Evolutionary conservation across 2,797 vertebrate species (phyloP).

Genomic region (Eulemur rubriventer): DNA sequence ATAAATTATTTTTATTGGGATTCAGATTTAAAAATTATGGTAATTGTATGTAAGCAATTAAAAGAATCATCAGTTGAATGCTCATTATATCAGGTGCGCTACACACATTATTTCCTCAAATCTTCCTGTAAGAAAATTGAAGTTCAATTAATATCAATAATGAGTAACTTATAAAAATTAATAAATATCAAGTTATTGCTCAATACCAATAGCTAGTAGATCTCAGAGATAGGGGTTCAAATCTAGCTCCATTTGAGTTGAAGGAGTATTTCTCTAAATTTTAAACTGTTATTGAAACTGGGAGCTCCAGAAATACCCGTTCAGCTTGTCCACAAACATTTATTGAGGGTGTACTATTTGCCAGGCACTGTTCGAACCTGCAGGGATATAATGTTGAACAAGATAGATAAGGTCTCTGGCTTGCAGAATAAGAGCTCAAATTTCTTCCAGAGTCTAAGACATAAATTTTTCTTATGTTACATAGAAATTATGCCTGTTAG

Average conservation of each 20-base stretch:
- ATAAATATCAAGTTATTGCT: neutral
- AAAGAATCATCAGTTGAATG: neutral
- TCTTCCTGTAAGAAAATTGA: neutral
- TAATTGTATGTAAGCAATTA: neutral
- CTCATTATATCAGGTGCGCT: neutral
- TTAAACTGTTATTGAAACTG: neutral
- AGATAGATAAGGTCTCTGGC: neutral
- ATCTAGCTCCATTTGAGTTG: neutral
- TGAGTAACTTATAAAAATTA: neutral
- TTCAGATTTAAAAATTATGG: neutral
- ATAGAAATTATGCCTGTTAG: neutral
- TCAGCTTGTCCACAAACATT: neutral
- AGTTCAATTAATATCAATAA: neutral
- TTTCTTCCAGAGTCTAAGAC: neutral
- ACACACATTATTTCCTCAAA: neutral
- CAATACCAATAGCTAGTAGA: neutral
- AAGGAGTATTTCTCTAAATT: neutral
- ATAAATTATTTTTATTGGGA: neutral
- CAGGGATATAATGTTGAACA: neutral
- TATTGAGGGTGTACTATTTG: neutral
- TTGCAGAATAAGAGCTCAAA: neutral
- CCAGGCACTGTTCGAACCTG: neutral
- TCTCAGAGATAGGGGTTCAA: neutral
- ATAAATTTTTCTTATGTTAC: neutral
- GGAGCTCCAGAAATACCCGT: neutral